A percentile compares a stretch with the other conserved stretches of the same genome.
These are phyloP conservation scores for Cephus nigrinus DNA, from an alignment of 2,888 invertebrate genomes.

Conservation along the genomic window DNA sequence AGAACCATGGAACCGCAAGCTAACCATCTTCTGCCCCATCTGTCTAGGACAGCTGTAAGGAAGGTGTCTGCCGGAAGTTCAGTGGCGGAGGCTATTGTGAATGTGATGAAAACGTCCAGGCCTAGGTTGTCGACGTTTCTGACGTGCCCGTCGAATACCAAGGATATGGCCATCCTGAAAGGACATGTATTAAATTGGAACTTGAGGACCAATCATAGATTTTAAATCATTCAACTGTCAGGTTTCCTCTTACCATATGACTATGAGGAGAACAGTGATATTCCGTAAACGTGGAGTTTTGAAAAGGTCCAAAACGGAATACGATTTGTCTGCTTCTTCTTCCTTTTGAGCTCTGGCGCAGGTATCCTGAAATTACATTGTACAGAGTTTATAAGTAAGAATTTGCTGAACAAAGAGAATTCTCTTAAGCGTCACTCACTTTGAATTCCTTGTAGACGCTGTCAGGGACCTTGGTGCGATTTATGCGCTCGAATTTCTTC, in stretches of 20 bases:
- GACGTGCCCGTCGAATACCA: constrained; percentile 90
- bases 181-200: not conserved
- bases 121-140: constrained; percentile 88
- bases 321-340: constrained; percentile 76
- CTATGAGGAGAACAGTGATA: constrained; percentile 80
- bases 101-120: constrained; percentile 85
- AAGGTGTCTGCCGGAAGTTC: constrained; percentile 88
- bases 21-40: constrained; percentile 87
- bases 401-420: not conserved
- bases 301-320: constrained; percentile 85
- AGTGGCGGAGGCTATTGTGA: constrained; percentile 85
- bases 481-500: constrained; percentile 83
- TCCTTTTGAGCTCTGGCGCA: constrained; percentile 77
- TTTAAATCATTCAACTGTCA: not conserved
- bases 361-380: constrained; percentile 46
- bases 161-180: constrained; percentile 81
- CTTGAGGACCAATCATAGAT: not conserved
- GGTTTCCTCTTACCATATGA: constrained; percentile 75
- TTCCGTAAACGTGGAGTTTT: constrained; percentile 80
- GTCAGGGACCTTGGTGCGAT: constrained; percentile 79
- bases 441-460: constrained; percentile 80
- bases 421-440: constrained; percentile 65
- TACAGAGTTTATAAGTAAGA: not conserved
- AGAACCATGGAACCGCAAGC: constrained; percentile 85
- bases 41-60: constrained; percentile 79